A percentile compares a stretch with the other conserved stretches of the same genome.
These are phyloP conservation scores for Ophion slaviceki DNA, from an alignment of 2,888 invertebrate genomes.

Conservation along the genomic window DNA sequence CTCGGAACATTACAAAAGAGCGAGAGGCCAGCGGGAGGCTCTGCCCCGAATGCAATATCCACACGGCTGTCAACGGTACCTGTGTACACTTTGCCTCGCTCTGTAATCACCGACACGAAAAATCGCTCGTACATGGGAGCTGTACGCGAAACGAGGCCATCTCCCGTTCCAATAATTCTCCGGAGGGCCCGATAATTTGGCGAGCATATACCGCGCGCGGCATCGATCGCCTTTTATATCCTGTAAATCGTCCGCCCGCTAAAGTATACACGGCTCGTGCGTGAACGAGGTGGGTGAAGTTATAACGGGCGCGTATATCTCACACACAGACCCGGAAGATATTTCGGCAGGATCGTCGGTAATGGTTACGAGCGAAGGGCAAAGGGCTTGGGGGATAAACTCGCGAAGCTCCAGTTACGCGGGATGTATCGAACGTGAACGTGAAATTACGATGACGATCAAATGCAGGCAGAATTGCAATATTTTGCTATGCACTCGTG, in stretches of 20 bases:
- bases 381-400: not conserved
- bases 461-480: too few relatives aligned
- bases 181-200: slow-evolving; percentile 38
- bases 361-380: not conserved
- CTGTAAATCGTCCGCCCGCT: not conserved
- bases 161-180: slow-evolving; percentile 9
- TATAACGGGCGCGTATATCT: not conserved
- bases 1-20: slow-evolving; percentile 18
- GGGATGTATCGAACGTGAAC: too few relatives aligned
- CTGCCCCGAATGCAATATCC: not conserved
- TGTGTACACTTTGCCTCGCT: not conserved
- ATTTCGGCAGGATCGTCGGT: slow-evolving; percentile 9
- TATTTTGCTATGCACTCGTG: too few relatives aligned
- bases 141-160: slow-evolving; percentile 2
- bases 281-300: not conserved
- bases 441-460: too few relatives aligned
- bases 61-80: slow-evolving; percentile 35
- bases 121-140: not conserved
- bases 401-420: too few relatives aligned
- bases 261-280: slow-evolving; percentile 23
- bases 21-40: slow-evolving; percentile 14
- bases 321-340: slow-evolving; percentile 1
- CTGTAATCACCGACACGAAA: not conserved
- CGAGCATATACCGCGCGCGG: slow-evolving; percentile 1
- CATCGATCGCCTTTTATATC: slow-evolving; percentile 16